phyloP scores from a whole-genome alignment of 2,113 vertebrate species.

The Seriola dumerili region DNA sequence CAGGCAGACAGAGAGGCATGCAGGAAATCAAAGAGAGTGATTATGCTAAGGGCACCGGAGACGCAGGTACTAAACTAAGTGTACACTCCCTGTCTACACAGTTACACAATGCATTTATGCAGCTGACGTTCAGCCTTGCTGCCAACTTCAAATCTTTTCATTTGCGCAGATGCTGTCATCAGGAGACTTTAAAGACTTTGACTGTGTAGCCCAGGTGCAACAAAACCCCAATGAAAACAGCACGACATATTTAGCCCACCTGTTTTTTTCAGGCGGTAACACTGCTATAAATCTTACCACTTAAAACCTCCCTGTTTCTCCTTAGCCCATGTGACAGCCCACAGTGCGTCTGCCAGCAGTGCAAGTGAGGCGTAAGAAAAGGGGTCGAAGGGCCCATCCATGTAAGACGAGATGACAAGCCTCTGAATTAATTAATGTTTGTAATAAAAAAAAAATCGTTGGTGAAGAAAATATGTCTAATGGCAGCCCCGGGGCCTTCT shows the following conservation, averaged over 20 bases:
- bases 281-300: slow-evolving; percentile 62
- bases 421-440: slow-evolving; percentile 86
- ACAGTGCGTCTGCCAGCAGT: slow-evolving; percentile 78
- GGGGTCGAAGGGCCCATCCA: slow-evolving; percentile 80
- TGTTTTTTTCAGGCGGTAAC: slow-evolving; percentile 40
- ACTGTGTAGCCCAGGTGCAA: slow-evolving; percentile 55
- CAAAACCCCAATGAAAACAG: slow-evolving; percentile 57
- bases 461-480: slow-evolving; percentile 84
- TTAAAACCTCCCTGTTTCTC: slow-evolving; percentile 68
- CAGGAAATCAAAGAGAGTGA: slow-evolving; percentile 68
- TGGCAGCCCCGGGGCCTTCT: slow-evolving; percentile 77
- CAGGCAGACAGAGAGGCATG: slow-evolving; percentile 51
- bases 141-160: slow-evolving; percentile 67
- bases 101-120: slow-evolving; percentile 61
- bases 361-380: slow-evolving; percentile 79
- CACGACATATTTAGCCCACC: slow-evolving; percentile 53
- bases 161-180: slow-evolving; percentile 47
- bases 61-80: slow-evolving; percentile 59
- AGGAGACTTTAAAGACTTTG: slow-evolving; percentile 53
- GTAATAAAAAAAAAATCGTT: slow-evolving; percentile 75
- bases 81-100: slow-evolving; percentile 68
- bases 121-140: slow-evolving; percentile 64
- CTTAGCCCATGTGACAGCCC: slow-evolving; percentile 79
- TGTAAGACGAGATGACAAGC: slow-evolving; percentile 83
- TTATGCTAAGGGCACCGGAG: slow-evolving; percentile 58